Evolutionary conservation across 2,797 vertebrate genomes (phyloP), one percentile per base, ranked within the genome.

Genomic region (Xenopus petersii): DNA sequence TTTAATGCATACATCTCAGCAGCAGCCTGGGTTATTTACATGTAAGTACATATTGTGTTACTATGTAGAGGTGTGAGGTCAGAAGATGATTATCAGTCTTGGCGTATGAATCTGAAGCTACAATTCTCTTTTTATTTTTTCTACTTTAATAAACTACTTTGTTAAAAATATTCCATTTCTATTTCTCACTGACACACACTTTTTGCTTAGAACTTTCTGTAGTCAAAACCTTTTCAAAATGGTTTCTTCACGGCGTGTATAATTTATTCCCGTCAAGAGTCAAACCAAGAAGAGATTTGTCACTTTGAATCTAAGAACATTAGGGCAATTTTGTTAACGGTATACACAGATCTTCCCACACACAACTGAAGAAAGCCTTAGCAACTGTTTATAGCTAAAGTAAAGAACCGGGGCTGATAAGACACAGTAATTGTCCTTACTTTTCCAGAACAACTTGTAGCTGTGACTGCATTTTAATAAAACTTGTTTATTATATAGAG

Each of bases 311-410:
- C 60, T 56, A 70, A 64, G 55, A 67, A 73, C 61, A 60, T 42
- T 64, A 70, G 76, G 76, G 76, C 76, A 78, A 78, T 78, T 78
- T 73, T 63, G 71, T 65, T 73, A 16, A 63, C 76, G 15, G 60
- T 73, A 73, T 70, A 73, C 61, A 78, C 69, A 78, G 70, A 73
- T 69, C 76, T 78, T 69, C 76, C 76, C 76, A 78, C 76, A 78
- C 76, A 65, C 58, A 58, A 69, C 58, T 64, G 65, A 64, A 78
- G 69, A 69, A 63, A 72, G 54, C 36, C 71, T 64, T 54, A 10
- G 30, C 65, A 78, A 78, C 73, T 77, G 64, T 15, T 16, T 56
- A 16, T 72, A 33, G 61, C 24, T 72, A 73, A 77, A 77, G 76
- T 78, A 78, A 71, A 73, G 60, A 16, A 64, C 58, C 73, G 65